Conservation (phyloP, 2,797 vertebrate genomes). For the Eremophila alpestris region DNA sequence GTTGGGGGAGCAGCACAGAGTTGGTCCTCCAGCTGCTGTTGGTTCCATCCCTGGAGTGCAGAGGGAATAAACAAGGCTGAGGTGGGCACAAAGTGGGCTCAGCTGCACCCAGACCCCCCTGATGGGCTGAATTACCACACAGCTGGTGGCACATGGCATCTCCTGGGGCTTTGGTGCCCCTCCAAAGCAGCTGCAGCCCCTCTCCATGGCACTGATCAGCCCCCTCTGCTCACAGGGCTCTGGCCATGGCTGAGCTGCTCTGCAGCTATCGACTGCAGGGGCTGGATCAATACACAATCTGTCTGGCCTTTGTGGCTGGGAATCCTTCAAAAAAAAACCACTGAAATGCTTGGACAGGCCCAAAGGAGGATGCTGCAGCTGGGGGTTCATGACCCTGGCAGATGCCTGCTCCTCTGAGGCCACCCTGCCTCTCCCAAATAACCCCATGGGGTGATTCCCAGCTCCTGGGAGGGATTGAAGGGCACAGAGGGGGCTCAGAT, state of each 20-base stretch:
- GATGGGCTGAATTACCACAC: accelerated
- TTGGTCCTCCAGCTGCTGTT: not conserved
- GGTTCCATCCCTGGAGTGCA: not conserved
- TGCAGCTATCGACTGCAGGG: not conserved
- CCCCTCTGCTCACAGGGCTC: not conserved
- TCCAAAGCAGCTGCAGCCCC: not conserved
- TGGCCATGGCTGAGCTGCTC: not conserved
- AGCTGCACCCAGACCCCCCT: accelerated
- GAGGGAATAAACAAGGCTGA: accelerated
- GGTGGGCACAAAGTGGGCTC: not conserved
- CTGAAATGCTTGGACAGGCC: not conserved
- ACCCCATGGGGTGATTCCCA: not conserved
- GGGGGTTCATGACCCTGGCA: conserved; percentile 24
- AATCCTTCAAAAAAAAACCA: not conserved
- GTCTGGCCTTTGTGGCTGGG: not conserved
- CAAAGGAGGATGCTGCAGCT: conserved; percentile 1
- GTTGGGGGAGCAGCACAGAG: not conserved
- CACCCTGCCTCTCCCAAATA: not conserved
- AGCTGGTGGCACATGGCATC: too few relatives aligned
- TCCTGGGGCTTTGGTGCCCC: not conserved
- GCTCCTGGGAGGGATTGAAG: not conserved
- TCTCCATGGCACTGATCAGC: not conserved
- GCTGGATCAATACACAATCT: not conserved
- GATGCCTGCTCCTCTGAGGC: not conserved
- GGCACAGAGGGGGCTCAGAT: not conserved